These are phyloP conservation scores for Agrochola litura DNA, from an alignment of 2,888 invertebrate species.

Conservation along the genomic window DNA sequence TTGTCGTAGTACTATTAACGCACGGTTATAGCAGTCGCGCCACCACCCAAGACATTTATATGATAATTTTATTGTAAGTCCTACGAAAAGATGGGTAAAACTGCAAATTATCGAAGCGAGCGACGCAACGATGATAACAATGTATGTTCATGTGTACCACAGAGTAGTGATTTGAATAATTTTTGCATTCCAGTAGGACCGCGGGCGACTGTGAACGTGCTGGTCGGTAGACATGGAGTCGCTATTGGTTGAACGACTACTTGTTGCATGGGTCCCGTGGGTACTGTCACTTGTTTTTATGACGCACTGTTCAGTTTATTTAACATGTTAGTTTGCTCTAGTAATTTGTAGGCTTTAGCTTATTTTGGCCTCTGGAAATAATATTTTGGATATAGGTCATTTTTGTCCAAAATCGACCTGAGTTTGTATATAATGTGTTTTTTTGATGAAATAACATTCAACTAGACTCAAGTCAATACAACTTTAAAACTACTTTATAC, in stretches of 20 bases:
- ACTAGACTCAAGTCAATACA: too few relatives aligned
- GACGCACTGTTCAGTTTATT: conserved; percentile 46
- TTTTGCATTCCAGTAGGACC: conserved; percentile 75
- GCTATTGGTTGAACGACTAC: conserved; percentile 54
- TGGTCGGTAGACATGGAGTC: conserved; percentile 44
- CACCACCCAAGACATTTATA: conserved; percentile 77
- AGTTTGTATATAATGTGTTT: not conserved
- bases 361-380: not conserved
- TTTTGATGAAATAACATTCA: not conserved
- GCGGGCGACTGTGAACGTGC: conserved; percentile 49
- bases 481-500: too few relatives aligned
- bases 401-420: not conserved
- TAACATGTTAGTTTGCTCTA: conserved; percentile 39
- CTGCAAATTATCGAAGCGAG: conserved; percentile 78
- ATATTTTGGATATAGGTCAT: not conserved
- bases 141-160: conserved; percentile 76
- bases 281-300: conserved; percentile 56
- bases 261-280: conserved; percentile 59
- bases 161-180: conserved; percentile 84
- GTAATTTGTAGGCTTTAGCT: conserved; percentile 25
- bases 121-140: conserved; percentile 72
- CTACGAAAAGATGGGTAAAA: conserved; percentile 86
- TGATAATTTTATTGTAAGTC: conserved; percentile 85
- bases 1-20: conserved; percentile 37
- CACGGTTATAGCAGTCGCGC: conserved; percentile 65